Evolutionary conservation across 2,888 invertebrate species (phyloP).

Genomic region (Parapristionchus giblindavisi): DNA sequence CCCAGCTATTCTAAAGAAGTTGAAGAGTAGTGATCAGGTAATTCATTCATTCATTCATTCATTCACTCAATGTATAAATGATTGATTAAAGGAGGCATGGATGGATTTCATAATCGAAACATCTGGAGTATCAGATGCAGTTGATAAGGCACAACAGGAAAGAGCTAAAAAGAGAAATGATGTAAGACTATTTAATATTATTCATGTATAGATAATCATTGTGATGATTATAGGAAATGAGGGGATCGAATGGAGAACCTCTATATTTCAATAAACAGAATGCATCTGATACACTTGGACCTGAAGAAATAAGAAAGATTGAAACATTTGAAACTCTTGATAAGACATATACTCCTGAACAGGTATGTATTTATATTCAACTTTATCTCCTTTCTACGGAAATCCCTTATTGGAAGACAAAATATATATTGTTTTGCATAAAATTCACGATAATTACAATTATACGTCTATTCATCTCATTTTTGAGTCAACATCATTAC

Average conservation of each 20-base stretch:
- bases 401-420: too few species aligned
- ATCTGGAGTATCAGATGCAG: constrained; percentile 48
- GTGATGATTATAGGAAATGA: constrained; percentile 38
- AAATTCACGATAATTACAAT: too few species aligned
- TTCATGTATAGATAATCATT: neutral
- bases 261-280: constrained; percentile 60
- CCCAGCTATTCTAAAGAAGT: constrained; percentile 57
- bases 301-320: constrained; percentile 57
- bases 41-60: neutral
- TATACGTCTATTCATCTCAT: too few species aligned
- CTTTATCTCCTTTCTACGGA: too few species aligned
- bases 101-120: constrained; percentile 67
- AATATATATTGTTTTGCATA: too few species aligned
- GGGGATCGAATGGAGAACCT: constrained; percentile 49
- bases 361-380: constrained; percentile 43
- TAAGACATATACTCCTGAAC: constrained; percentile 58
- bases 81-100: constrained; percentile 63
- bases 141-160: constrained; percentile 37
- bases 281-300: constrained; percentile 47
- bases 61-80: too few species aligned
- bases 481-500: too few species aligned
- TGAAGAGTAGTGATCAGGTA: constrained; percentile 32
- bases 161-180: constrained; percentile 11
- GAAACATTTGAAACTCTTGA: constrained; percentile 63
- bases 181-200: neutral